Percentiles rank a stretch among this genome's conserved stretches.
These are phyloP conservation scores for Drosophila navojoa DNA, from an alignment of 1,140 invertebrate species.

Conservation along the genomic window DNA sequence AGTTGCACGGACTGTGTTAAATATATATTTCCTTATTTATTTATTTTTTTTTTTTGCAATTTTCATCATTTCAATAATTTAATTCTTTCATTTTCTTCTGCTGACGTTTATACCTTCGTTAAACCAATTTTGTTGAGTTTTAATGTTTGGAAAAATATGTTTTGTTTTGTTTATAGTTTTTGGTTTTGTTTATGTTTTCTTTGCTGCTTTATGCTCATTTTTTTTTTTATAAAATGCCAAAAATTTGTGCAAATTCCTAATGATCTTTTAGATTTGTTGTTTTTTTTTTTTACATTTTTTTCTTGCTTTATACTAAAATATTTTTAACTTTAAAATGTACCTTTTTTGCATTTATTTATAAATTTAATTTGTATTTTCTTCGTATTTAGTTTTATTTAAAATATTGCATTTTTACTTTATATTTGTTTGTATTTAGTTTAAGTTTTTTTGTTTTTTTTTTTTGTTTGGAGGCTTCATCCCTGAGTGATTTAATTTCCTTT, in stretches of 20 bases:
- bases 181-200: slow-evolving; percentile 46
- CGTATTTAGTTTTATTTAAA: slow-evolving; percentile 67
- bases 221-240: slow-evolving; percentile 76
- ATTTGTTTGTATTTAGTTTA: slow-evolving; percentile 32
- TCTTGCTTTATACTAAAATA: slow-evolving; percentile 72
- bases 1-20: slow-evolving; percentile 74
- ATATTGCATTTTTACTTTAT: slow-evolving; percentile 78
- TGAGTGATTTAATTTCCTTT: slow-evolving; percentile 83
- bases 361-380: slow-evolving; percentile 42
- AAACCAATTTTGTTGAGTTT: slow-evolving; percentile 51
- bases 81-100: slow-evolving; percentile 20
- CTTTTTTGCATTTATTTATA: slow-evolving; percentile 48
- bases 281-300: slow-evolving; percentile 13
- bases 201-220: slow-evolving; percentile 56
- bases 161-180: slow-evolving; percentile 58
- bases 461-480: slow-evolving; percentile 81
- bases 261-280: slow-evolving; percentile 45
- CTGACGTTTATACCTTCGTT: slow-evolving; percentile 66
- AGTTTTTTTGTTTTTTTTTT: slow-evolving; percentile 58
- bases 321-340: slow-evolving; percentile 79
- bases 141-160: slow-evolving; percentile 70
- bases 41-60: not conserved
- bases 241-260: slow-evolving; percentile 82
- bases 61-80: slow-evolving; percentile 22
- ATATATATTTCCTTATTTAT: not conserved